phyloP scores from a whole-genome alignment of 2,797 vertebrate species.

The Tarsius wallacei region DNA sequence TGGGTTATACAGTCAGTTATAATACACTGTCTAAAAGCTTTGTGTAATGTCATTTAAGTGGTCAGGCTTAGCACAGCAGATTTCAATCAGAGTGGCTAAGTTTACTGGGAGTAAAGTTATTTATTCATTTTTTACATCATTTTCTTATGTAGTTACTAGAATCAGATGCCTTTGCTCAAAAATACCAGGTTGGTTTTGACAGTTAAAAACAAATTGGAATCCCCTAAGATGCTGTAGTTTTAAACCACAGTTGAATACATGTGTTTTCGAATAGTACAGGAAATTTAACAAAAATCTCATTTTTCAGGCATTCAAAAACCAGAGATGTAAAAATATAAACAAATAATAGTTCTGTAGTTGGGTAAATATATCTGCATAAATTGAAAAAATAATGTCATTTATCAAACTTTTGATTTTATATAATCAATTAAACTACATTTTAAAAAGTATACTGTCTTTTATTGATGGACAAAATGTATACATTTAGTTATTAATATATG shows the following conservation, averaged over 20 bases:
- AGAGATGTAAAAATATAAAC: not conserved
- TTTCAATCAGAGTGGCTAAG: constrained; percentile 16
- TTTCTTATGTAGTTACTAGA: constrained; percentile 74
- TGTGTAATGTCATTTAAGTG: constrained; percentile 74
- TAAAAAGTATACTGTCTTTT: not conserved
- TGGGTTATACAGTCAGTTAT: constrained; percentile 73
- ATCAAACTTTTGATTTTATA: not conserved
- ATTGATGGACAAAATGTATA: not conserved
- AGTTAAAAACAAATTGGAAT: not conserved
- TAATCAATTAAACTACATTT: not conserved
- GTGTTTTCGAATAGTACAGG: not conserved
- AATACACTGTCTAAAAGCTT: constrained; percentile 45
- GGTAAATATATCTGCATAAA: not conserved
- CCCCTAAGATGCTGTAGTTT: not conserved
- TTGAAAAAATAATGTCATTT: not conserved
- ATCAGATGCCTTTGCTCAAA: constrained; percentile 67
- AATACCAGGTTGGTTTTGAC: not conserved
- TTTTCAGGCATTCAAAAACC: not conserved
- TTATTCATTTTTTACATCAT: constrained; percentile 69
- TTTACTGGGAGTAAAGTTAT: constrained; percentile 51
- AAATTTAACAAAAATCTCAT: constrained; percentile 16
- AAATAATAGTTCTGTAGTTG: not conserved
- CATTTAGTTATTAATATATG: not conserved
- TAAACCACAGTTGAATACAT: constrained; percentile 30
- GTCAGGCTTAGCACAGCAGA: constrained; percentile 79